Evolutionary conservation across 92 coral and sea anemone genomes (phyloP).

Genomic region (Palythoa heliodiscus): DNA sequence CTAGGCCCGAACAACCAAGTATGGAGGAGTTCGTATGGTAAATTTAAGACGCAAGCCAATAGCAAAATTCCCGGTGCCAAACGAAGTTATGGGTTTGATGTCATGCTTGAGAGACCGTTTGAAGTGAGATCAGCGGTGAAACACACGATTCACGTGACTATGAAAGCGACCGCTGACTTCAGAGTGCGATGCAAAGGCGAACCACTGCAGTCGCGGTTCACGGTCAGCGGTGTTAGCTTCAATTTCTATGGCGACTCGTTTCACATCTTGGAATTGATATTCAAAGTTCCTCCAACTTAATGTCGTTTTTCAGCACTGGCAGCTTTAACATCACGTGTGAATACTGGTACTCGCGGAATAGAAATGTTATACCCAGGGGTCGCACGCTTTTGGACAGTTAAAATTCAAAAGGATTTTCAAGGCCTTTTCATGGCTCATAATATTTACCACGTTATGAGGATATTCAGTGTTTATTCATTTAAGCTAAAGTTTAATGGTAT

Average conservation of each 20-base stretch:
- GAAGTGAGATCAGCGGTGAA: constrained; percentile 27
- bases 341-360: neutral
- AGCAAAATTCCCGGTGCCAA: constrained; percentile 39
- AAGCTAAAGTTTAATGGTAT: too few relatives aligned
- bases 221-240: constrained; percentile 21
- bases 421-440: too few relatives aligned
- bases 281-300: constrained; percentile 6
- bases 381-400: too few relatives aligned
- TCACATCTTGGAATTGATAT: constrained; percentile 34
- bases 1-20: constrained; percentile 13
- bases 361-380: too few relatives aligned
- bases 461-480: too few relatives aligned
- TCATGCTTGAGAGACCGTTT: constrained; percentile 13
- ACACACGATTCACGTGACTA: constrained; percentile 31
- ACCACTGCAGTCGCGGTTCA: constrained; percentile 17
- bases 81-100: constrained; percentile 35
- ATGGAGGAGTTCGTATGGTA: constrained; percentile 10
- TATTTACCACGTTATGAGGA: too few relatives aligned
- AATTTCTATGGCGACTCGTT: constrained; percentile 29
- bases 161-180: constrained; percentile 36
- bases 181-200: constrained; percentile 30
- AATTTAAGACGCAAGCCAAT: constrained; percentile 26
- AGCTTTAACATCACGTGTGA: neutral
- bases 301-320: neutral
- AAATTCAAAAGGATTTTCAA: too few relatives aligned